Evolutionary conservation across 2,113 vertebrate genomes (phyloP), one percentile per base, ranked within the genome.

Genomic region (Passer montanus): DNA sequence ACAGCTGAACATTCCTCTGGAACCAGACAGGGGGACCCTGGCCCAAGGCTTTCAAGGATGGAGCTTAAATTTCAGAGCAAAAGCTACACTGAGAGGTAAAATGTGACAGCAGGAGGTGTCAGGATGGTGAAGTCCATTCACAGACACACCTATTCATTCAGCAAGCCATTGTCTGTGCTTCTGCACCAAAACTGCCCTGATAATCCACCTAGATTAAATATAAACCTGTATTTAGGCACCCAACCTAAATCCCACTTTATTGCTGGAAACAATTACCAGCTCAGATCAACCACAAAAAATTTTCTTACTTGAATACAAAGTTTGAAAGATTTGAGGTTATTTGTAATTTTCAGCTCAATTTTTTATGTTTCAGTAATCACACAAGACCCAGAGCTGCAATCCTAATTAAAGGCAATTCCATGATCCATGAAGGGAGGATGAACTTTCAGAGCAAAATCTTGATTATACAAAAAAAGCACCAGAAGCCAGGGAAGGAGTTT

Each of bases 381-480:
- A 14, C 59, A 33, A 88, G 55, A 83, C 64, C 7, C 39, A 91
- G 37, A 78, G 39, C 4, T 67, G 31, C 63, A 78, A 81, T 19
- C 43, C 19, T 70, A 77, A 87, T 63, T 95, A 93, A 93, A 88
- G 72, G 43, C 18, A 70, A 80, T 49, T 37, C 75, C 28, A 28
- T 6, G 43, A 82, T 20, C 63, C 63, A 79, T 0, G 0, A 80
- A 27, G 9, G 35, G 8, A 95, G 27, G 39, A 86, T 3, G 15
- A 83, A 70, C 13, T 77, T 86, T 13, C 72, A 88, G 22, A 74
- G 39, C 4, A 33, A 95, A 60, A 66, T 24, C 39, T 90, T 63
- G 27, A 59, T 80, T 63, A 47, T 3, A 74, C 16, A 77, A 62
- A 76, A 52, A 56, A 11, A 0, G 0, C 0, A 0, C 0, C 16